Percentiles rank a stretch among this genome's conserved stretches.
phyloP scores from a whole-genome alignment of 2,888 invertebrate genomes.

The Dexiosoma caninum region DNA sequence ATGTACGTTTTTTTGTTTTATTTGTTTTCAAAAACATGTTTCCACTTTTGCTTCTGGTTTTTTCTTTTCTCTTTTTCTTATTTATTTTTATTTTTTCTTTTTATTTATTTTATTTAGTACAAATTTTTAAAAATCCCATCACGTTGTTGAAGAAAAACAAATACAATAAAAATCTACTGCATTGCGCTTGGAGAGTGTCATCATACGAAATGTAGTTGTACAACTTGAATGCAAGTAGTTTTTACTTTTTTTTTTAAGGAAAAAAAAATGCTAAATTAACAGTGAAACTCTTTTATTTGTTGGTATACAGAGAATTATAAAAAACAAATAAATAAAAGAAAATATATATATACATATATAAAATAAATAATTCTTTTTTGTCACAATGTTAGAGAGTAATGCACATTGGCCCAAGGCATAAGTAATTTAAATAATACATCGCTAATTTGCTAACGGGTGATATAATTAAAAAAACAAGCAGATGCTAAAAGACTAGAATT shows the following conservation, averaged over 20 bases:
- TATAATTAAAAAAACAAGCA: too few relatives aligned
- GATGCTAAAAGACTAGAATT: too few relatives aligned
- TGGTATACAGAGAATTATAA: too few relatives aligned
- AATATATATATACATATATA: too few relatives aligned
- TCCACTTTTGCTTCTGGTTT: neutral
- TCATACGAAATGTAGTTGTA: slow-evolving; percentile 50
- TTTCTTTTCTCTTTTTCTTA: neutral
- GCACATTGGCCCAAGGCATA: too few relatives aligned
- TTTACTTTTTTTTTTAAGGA: neutral
- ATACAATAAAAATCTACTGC: slow-evolving; percentile 60
- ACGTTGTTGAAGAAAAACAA: slow-evolving; percentile 50
- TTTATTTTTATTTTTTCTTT: slow-evolving; percentile 21
- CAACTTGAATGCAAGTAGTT: slow-evolving; percentile 21
- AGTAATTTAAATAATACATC: too few relatives aligned
- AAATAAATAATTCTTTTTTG: too few relatives aligned
- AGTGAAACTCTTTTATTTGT: too few relatives aligned
- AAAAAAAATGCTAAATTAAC: too few relatives aligned
- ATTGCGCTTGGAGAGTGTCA: slow-evolving; percentile 61
- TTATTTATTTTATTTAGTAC: slow-evolving; percentile 18
- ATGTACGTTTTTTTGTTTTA: neutral
- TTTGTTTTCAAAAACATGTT: slow-evolving; percentile 6
- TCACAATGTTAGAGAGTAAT: too few relatives aligned
- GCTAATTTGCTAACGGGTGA: too few relatives aligned
- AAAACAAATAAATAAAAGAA: slow-evolving; percentile 4
- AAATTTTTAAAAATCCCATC: slow-evolving; percentile 57